Evolutionary conservation across 2,888 invertebrate genomes (phyloP).

Genomic region (Anticlea derivata): DNA sequence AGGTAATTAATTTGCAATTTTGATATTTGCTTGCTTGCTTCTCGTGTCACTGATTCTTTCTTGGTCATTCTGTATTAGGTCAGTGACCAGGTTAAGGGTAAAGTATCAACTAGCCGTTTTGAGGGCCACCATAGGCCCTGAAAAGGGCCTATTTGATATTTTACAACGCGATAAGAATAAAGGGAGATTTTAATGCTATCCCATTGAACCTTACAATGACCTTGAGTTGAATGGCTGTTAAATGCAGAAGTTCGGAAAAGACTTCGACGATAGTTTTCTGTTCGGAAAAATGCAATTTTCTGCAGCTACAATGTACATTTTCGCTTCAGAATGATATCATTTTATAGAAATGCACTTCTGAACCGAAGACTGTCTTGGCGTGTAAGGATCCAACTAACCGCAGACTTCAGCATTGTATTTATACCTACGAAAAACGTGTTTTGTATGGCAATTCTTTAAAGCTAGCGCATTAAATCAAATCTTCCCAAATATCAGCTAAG

Average conservation of each 20-base stretch:
- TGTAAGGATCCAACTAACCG: background rate
- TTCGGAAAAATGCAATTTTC: slow-evolving; percentile 12
- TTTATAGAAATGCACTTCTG: slow-evolving; percentile 14
- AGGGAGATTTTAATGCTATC: slow-evolving; percentile 13
- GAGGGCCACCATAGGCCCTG: no score
- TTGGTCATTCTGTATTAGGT: no score
- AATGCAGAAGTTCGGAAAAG: slow-evolving; percentile 25
- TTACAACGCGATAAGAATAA: slow-evolving; percentile 28
- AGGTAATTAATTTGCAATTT: no score
- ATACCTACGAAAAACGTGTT: no score
- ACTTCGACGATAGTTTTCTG: slow-evolving; percentile 14
- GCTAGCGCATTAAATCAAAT: no score
- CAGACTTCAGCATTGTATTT: background rate
- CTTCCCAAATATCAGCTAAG: background rate
- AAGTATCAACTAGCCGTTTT: no score
- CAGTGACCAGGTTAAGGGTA: no score
- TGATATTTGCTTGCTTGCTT: no score
- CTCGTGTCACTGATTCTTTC: no score
- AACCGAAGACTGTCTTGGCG: slow-evolving; percentile 10
- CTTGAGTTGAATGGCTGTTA: slow-evolving; percentile 24
- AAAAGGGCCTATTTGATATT: no score
- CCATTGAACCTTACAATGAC: slow-evolving; percentile 8
- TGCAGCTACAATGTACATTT: slow-evolving; percentile 14
- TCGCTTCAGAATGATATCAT: slow-evolving; percentile 11
- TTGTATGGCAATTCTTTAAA: no score